Base-by-base conservation (phyloP, 2,797 vertebrate species). In the Cossypha dichroa region DNA sequence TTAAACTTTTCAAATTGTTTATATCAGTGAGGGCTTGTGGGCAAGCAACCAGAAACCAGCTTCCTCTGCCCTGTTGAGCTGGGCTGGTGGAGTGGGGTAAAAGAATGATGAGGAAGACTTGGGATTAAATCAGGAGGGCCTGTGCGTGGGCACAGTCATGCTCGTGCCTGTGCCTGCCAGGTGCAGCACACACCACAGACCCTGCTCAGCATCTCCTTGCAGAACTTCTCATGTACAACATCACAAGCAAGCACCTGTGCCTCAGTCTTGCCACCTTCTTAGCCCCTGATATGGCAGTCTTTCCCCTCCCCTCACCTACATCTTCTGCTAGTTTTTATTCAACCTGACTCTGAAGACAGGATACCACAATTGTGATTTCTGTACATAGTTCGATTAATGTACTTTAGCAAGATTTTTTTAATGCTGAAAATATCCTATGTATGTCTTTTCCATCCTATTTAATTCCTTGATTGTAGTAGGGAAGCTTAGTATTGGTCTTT, bases 191-290 rank as follows among this genome's bases (percentile, higher is more conserved):
- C 49, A 41, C 15, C 43, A 41, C 41, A 40, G 59, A 66, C n/a
- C 43, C 54, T 49, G 29, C 34, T 90, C 38, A 26, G 38, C n/a
- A 34, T 46, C 55, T 58, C n/a, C 29, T 43, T 51, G 29, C 40
- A 73, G 49, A 84, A 26, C 34, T 66, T 83, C 60, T 79, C 20
- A n/a, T 0, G 0, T 33, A 63, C 0, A 0, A 8, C 2, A 8
- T 26, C 34, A 38, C 1, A 6, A 73, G 26, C 26, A 60, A 68
- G 54, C 31, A 28, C 19, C 17, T 49, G 62, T 23, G 43, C 40
- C 29, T 81, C 62, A 59, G 0, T 75, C 29, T 19, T 70, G 31
- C 8, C 29, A 15, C 33, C 13, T 43, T 29, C 36, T 77, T 58
- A 40, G 54, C 22, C 40, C 49, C 43, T 70, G 25, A 54, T 64